Evolutionary conservation across 1,140 invertebrate genomes (phyloP), one percentile per base, ranked within the genome.

Genomic region (Probaryconus sp.): DNA sequence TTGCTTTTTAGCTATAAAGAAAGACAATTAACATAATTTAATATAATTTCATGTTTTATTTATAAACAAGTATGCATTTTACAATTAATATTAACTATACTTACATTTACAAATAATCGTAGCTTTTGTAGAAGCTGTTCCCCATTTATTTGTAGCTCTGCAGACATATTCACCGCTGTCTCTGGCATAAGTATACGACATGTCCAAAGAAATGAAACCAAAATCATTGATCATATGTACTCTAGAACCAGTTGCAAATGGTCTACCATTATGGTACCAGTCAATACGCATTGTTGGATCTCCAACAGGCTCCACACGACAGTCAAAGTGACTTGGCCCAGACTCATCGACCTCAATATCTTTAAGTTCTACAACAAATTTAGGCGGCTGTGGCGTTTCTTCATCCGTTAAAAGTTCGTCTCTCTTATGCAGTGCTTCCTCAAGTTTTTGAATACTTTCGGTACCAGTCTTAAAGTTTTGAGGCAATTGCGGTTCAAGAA

Each of bases 141-240:
- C 94, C 93, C 93, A 96, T 83, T 93, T 94, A 79, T 96, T 96
- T 0, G 93, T 94, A 9, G 94, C 94, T 72, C 92, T 90, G 82
- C 95, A 96, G 18, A 95, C 90, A 75, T 96, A 97, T 84, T 95
- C 94, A 11, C 96, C 96, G 51, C 92, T 91, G 85, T 97, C 96
- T 78, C 95, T 89, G 1, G 92, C 90, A 79, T 96, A 96, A 0
- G 94, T 92, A 78, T 96, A 96, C 53, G 96, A 93, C 73, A 97
- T 91, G 77, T 97, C 95, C 47, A 97, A 85, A 0, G 94, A 93
- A 74, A 97, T 94, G 53, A 95, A 96, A n/a, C 95, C 96, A 84
- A 97, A 97, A 78, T 98, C 96, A 83, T 97, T 95, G 11, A 96
- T 90, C 85, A 94, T 95, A 81, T 96, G 95, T 2, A 98, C 94